phyloP scores from a whole-genome alignment of 1,140 invertebrate genomes.

The Araneus ventricosus region DNA sequence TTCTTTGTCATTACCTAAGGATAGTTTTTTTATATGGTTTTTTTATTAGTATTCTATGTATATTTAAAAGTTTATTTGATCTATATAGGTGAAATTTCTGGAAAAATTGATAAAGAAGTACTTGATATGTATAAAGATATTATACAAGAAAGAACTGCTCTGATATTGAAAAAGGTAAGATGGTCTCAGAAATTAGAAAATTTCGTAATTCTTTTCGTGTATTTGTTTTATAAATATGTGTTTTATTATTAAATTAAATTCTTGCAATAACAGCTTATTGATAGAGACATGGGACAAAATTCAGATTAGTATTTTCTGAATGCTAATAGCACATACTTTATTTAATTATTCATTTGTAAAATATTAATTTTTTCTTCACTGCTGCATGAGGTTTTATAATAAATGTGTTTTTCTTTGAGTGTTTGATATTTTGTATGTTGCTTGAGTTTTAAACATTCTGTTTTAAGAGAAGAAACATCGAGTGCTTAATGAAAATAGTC shows the following conservation, averaged over 20 bases:
- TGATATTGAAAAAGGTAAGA: constrained; percentile 63
- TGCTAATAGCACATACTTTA: neutral
- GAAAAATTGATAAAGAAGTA: constrained; percentile 58
- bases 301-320: neutral
- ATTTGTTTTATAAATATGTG: neutral
- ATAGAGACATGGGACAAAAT: neutral
- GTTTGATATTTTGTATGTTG: too few species aligned
- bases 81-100: constrained; percentile 60
- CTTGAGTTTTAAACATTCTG: too few species aligned
- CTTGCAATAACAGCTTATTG: neutral
- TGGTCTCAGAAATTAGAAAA: neutral
- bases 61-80: neutral
- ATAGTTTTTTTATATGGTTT: neutral
- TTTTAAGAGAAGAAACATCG: too few species aligned
- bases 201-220: neutral
- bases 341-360: too few species aligned
- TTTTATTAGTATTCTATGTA: neutral
- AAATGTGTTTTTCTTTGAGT: too few species aligned
- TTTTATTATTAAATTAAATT: neutral
- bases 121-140: constrained; percentile 1
- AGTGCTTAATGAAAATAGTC: too few species aligned
- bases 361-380: too few species aligned
- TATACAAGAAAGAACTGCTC: constrained; percentile 7
- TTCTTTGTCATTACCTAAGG: neutral
- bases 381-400: too few species aligned